phyloP scores from a whole-genome alignment of 2,113 vertebrate genomes.

The Stegastes partitus region DNA sequence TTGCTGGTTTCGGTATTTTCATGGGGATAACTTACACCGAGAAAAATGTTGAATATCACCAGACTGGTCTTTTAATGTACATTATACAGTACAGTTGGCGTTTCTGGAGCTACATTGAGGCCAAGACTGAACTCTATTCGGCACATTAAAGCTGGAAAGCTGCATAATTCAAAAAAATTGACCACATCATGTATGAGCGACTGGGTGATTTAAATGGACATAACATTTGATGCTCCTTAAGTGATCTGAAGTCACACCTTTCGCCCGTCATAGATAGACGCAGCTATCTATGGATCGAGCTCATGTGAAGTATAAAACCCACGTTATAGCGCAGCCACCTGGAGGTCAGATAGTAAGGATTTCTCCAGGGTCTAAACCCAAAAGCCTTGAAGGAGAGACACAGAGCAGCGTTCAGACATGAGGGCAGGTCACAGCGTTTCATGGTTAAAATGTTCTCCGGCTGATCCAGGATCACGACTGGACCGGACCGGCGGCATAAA shows the following conservation, averaged over 20 bases:
- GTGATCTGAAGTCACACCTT: slow-evolving; percentile 40
- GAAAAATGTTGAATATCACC: too few species aligned
- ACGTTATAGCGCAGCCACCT: slow-evolving; percentile 82
- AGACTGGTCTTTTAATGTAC: not conserved
- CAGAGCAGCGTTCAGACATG: slow-evolving; percentile 38
- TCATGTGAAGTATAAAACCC: slow-evolving; percentile 69
- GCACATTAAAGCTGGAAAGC: not conserved
- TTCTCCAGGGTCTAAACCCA: slow-evolving; percentile 71
- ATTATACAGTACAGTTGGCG: too few species aligned
- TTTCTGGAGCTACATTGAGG: not conserved
- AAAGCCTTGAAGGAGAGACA: slow-evolving; percentile 70
- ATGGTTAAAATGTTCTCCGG: too few species aligned
- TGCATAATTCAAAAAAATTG: too few species aligned
- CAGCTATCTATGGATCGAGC: slow-evolving; percentile 62
- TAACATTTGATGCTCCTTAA: not conserved
- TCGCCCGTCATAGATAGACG: slow-evolving; percentile 64
- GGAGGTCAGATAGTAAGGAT: slow-evolving; percentile 77
- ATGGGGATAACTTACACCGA: too few species aligned
- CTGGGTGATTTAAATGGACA: not conserved
- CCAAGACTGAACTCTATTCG: not conserved
- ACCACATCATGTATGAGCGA: not conserved
- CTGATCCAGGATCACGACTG: not conserved
- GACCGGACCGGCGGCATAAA: not conserved
- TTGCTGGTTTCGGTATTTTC: too few species aligned
- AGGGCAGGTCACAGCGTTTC: too few species aligned